Conservation (phyloP, 2,797 vertebrate genomes). For the Acestrorhynchus altus region DNA sequence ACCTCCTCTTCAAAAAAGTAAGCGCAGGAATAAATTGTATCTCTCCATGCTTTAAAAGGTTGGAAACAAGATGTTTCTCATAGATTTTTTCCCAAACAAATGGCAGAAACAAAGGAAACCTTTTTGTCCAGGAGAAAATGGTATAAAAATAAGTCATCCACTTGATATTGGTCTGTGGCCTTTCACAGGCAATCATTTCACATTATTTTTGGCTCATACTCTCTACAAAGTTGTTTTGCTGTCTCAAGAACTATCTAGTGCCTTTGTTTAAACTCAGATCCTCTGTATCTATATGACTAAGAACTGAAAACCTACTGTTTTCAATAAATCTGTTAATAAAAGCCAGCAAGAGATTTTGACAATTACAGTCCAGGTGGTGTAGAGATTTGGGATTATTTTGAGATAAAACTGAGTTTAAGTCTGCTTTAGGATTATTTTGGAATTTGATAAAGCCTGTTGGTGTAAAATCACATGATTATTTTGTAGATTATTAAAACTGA, state of each 20-base stretch:
- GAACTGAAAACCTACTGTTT: background rate
- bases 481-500: background rate
- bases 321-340: background rate
- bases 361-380: too few relatives aligned
- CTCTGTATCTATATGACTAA: background rate
- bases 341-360: too few relatives aligned
- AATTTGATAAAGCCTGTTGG: background rate
- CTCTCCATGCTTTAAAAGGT: background rate
- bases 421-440: background rate
- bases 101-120: background rate
- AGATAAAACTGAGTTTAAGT: too few relatives aligned
- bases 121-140: background rate
- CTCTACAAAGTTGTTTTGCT: background rate
- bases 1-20: background rate
- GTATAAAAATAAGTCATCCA: background rate
- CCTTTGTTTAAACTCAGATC: background rate
- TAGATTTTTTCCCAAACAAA: background rate
- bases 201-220: background rate
- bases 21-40: background rate
- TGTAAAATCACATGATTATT: background rate
- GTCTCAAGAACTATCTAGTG: background rate
- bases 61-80: background rate
- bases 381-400: background rate
- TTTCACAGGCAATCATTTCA: background rate
- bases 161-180: background rate